Evolutionary conservation across 2,797 vertebrate genomes (phyloP), one percentile per base, ranked within the genome.

Genomic region (Yasuhikotakia modesta): DNA sequence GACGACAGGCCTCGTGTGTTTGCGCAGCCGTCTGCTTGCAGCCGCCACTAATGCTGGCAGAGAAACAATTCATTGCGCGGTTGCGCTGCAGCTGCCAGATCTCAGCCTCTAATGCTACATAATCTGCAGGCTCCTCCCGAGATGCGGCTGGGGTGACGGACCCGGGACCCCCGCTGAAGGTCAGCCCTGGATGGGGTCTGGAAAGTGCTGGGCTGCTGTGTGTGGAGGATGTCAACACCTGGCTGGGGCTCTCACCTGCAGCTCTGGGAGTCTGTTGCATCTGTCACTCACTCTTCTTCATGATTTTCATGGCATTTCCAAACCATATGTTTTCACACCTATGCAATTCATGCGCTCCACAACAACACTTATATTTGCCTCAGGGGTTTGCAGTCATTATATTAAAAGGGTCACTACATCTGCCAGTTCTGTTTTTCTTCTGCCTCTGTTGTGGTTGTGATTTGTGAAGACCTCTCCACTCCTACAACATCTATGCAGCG

Each of bases 71-170:
- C 82, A 84, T 86, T 82, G 85, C 82, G 79, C 86, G 73, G 83
- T 75, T 83, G 61, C 65, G 76, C 78, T 72, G 76, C 73, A 43
- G 57, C 66, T 83, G 85, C 82, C 72, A 63, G 17, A 65, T 78
- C 78, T 67, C 61, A 72, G 80, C 79, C 63, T 79, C 83, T 88
- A 84, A 89, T 70, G 84, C 86, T 76, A 80, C 78, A 83, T 89
- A 86, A 91, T 90, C 87, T 83, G 78, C 68, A 74, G 79, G 60
- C 82, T 83, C 83, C 80, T 80, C 55, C 65, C 73, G 67, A 65
- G 66, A 73, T 64, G 69, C 27, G 64, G 68, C 70, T n/a, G 21
- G 85, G 78, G 30, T 17, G 35, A 57, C 52, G 82, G 79, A 60
- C 55, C 67, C 81, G 16, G 53, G 35, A 17, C 50, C 17, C 30